A percentile compares a stretch with the other conserved stretches of the same genome.
Conservation (phyloP, 2,113 vertebrate species). For the Trogon surrucura region DNA sequence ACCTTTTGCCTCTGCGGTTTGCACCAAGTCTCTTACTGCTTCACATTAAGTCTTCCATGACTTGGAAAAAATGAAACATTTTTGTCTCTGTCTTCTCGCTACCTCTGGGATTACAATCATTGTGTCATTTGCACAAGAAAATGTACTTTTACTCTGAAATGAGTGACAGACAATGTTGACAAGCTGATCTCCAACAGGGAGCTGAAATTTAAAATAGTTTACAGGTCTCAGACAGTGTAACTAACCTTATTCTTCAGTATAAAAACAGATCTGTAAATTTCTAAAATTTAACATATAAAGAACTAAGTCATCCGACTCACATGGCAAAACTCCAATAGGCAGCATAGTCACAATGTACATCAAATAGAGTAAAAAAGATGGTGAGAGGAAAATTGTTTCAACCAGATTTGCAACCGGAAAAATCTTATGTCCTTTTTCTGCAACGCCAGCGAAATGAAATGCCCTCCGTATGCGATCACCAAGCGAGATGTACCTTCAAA, state of each 20-base stretch:
- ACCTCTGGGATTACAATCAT: constrained; percentile 58
- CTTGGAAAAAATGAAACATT: not conserved
- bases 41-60: not conserved
- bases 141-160: constrained; percentile 1
- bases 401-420: not conserved
- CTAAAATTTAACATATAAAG: constrained; percentile 42
- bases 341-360: constrained; percentile 36
- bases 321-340: constrained; percentile 12
- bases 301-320: not conserved
- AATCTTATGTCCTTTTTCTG: not conserved
- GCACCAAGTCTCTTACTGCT: not conserved
- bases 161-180: not conserved
- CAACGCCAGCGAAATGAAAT: not conserved
- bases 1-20: not conserved
- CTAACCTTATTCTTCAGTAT: not conserved
- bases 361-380: constrained; percentile 32
- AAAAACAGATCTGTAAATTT: not conserved
- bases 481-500: not conserved
- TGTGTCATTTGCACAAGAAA: constrained; percentile 43
- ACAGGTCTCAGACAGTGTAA: not conserved
- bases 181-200: constrained; percentile 1
- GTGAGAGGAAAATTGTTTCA: not conserved
- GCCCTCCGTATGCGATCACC: not conserved
- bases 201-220: not conserved
- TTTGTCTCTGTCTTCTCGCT: not conserved